Evolutionary conservation across 2,888 invertebrate species (phyloP).

Genomic region (Parnassius smintheus): DNA sequence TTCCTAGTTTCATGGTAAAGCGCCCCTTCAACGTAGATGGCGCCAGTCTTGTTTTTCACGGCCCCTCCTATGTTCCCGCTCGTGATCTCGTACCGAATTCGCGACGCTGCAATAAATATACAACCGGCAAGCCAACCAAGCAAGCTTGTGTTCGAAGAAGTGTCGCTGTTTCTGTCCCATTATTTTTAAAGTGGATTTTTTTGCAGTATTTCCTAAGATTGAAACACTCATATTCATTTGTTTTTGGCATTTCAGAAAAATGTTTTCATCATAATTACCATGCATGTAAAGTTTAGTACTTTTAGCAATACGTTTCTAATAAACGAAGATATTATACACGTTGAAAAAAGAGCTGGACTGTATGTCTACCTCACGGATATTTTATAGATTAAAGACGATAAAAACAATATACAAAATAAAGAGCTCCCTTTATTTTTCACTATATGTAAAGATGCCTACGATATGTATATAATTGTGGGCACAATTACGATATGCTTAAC

Average conservation of each 20-base stretch:
- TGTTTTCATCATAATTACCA: too few species aligned
- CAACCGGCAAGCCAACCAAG: slow-evolving; percentile 36
- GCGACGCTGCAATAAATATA: slow-evolving; percentile 88
- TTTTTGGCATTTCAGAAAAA: slow-evolving; percentile 17
- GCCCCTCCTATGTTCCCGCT: slow-evolving; percentile 99
- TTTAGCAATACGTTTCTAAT: too few species aligned
- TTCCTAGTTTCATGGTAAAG: slow-evolving; percentile 98
- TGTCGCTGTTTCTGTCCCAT: not conserved
- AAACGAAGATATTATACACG: too few species aligned
- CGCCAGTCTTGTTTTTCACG: slow-evolving; percentile 98
- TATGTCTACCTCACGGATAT: too few species aligned
- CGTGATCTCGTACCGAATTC: slow-evolving; percentile 99
- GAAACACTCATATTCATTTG: slow-evolving; percentile 12
- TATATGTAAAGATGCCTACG: too few species aligned
- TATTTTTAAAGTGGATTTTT: slow-evolving; percentile 16
- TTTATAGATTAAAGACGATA: too few species aligned
- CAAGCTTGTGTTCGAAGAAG: not conserved
- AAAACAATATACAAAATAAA: too few species aligned
- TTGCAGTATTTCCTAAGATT: slow-evolving; percentile 13
- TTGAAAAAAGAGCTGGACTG: too few species aligned
- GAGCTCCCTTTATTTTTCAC: too few species aligned
- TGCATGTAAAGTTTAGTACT: too few species aligned
- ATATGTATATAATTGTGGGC: too few species aligned
- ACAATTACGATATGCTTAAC: too few species aligned
- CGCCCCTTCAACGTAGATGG: slow-evolving; percentile 98